A percentile compares a stretch with the other conserved stretches of the same genome.
Conservation (phyloP, 2,888 invertebrate species). For the Flabesymbios commensalis region DNA sequence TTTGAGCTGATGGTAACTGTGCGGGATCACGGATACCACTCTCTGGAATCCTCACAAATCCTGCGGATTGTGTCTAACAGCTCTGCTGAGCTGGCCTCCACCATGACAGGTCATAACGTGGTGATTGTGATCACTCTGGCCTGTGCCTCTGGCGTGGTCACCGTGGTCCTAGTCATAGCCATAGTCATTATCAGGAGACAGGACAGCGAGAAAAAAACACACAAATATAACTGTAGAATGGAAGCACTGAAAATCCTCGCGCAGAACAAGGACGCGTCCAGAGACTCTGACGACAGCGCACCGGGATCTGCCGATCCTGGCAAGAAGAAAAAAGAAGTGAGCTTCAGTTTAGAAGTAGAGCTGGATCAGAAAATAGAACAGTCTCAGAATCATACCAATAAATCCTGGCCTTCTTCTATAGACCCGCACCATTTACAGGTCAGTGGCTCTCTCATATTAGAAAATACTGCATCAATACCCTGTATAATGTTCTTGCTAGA, state of each 20-base stretch:
- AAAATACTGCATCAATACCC: too few species aligned
- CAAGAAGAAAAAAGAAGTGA: conserved; percentile 22
- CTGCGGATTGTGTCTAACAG: conserved; percentile 23
- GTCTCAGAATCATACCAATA: not conserved
- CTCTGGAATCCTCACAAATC: not conserved
- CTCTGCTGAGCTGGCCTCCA: conserved; percentile 1
- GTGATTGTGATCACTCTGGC: conserved; percentile 26
- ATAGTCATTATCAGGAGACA: conserved; percentile 24
- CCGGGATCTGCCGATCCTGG: not conserved
- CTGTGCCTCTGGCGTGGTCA: conserved; percentile 24
- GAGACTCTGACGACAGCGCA: not conserved
- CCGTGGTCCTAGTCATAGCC: conserved; percentile 16
- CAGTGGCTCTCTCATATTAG: too few species aligned
- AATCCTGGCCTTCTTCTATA: conserved; percentile 2
- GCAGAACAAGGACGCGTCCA: conserved; percentile 29
- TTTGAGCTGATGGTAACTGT: conserved; percentile 13
- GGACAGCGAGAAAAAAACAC: conserved; percentile 15
- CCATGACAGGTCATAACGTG: conserved; percentile 22
- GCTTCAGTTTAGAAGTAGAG: conserved; percentile 21
- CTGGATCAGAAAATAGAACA: not conserved
- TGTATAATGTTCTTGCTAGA: too few species aligned
- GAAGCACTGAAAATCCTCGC: conserved; percentile 12
- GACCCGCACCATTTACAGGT: conserved; percentile 8
- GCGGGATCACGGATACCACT: conserved; percentile 13
- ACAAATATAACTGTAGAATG: conserved; percentile 20